phyloP scores from a whole-genome alignment of 2,113 vertebrate genomes.

The Trematomus loennbergii region DNA sequence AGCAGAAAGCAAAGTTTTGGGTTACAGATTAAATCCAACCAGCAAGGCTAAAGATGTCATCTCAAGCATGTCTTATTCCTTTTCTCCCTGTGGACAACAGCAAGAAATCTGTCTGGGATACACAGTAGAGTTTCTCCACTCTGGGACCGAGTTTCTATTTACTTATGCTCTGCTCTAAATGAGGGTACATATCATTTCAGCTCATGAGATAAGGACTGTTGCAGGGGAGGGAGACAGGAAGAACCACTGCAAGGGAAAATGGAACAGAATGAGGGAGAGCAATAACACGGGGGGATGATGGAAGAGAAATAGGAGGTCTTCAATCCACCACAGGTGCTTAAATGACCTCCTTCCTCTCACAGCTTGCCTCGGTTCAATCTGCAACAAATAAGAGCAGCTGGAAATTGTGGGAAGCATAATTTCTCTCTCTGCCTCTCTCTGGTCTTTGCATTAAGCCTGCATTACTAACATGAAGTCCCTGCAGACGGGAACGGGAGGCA shows the following conservation, averaged over 20 bases:
- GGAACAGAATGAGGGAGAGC: conserved; percentile 4
- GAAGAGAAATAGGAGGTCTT: conserved; percentile 58
- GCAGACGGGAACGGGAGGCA: conserved; percentile 14
- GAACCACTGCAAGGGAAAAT: conserved; percentile 25
- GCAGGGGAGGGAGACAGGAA: conserved; percentile 33
- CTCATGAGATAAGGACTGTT: conserved; percentile 29
- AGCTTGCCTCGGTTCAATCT: conserved; percentile 59
- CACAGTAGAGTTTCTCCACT: conserved; percentile 10
- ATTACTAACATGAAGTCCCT: conserved; percentile 30
- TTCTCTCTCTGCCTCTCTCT: conserved; percentile 10
- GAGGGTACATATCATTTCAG: conserved; percentile 42
- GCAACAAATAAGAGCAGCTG: conserved; percentile 65
- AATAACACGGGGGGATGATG: conserved; percentile 38
- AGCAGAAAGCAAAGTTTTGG: conserved; percentile 51
- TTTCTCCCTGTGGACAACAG: conserved; percentile 17
- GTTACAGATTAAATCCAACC: conserved; percentile 51
- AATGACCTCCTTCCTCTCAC: conserved; percentile 65
- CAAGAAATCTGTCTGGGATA: conserved; percentile 17
- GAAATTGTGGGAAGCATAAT: conserved; percentile 44
- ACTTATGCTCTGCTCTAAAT: conserved; percentile 25
- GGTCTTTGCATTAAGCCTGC: conserved; percentile 45
- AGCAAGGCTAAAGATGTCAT: conserved; percentile 33
- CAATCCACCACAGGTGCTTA: conserved; percentile 68
- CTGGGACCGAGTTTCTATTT: conserved; percentile 43
- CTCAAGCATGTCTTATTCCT: conserved; percentile 45